Base-by-base conservation (phyloP, 23 tunicate species). In the Phallusia fumigata region DNA sequence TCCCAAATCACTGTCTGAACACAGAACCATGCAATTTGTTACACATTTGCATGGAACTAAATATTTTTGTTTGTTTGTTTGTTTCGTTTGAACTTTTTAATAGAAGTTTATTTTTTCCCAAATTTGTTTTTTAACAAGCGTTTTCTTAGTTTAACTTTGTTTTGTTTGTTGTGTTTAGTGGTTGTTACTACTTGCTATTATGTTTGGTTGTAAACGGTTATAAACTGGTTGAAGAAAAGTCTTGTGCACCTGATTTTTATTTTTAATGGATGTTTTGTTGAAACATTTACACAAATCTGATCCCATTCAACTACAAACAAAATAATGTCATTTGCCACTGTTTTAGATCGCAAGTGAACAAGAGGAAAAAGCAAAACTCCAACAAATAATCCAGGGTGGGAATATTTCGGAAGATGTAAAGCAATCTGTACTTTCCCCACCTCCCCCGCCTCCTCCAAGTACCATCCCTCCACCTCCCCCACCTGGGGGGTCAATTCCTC, bases 371-470 rank as follows among this genome's bases (percentile, higher is more conserved):
- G 90, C 86, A 64, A 80, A 83, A 31, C 52, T 94, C 44, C 88
- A 94, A 69, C 74, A 80, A 79, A 69, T 88, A 49, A 89, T 94
- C 64, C 53, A 83, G 45, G 35, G 88, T 50, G 91, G 88, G 6
- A 87, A 89, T 49, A 87, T 95, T 24, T 65, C 99, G 8, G 93
- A 88, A 53, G 93, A 93, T 40, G 90, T 93, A 0, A 93, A 93
- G 40, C 36, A 53, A 22, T 53, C 52, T 51, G 10, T 76, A 13
- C 35, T 74, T 18, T 33, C 82, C 82, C 19, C 92, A 64, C 65
- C 85, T 0, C 81, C 85, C 16, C 73, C 88, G 2, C 45, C 93
- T 15, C 84, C 85, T 8, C 47, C 81, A 0, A 64, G 36, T 22
- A 24, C 77, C 77, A 65, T 69, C 36, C 80, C 90, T 16, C 83